Percentiles rank a stretch among this genome's conserved stretches.
phyloP scores from a whole-genome alignment of 2,888 invertebrate species.

The Limnephilus marmoratus region DNA sequence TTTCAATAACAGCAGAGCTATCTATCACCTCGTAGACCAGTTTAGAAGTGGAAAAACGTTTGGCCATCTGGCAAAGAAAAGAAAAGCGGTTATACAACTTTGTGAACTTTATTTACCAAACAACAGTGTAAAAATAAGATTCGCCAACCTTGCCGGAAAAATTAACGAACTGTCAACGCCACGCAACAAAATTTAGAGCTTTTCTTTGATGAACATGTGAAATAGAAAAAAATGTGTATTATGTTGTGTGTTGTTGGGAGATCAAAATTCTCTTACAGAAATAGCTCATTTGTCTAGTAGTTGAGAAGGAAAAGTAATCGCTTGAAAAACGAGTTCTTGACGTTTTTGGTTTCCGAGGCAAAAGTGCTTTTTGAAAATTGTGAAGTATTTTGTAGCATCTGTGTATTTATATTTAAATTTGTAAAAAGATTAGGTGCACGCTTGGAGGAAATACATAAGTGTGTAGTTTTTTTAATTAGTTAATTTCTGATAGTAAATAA shows the following conservation, averaged over 20 bases:
- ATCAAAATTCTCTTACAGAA: not conserved
- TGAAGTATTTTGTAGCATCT: no score
- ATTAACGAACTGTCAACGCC: not conserved
- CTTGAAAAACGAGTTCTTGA: not conserved
- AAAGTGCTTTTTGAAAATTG: no score
- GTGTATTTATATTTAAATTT: no score
- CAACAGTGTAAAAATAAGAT: not conserved
- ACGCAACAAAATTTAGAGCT: not conserved
- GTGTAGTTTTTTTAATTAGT: no score
- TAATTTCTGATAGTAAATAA: no score
- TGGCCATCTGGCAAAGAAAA: slow-evolving; percentile 1
- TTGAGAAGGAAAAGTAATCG: not conserved
- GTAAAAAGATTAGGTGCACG: no score
- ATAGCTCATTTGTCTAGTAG: not conserved
- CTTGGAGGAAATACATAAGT: no score
- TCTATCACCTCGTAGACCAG: not conserved
- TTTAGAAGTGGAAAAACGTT: not conserved
- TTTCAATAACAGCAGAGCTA: not conserved
- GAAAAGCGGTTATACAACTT: not conserved
- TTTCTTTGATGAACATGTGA: not conserved
- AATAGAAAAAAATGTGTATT: not conserved
- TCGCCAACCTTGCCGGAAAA: not conserved
- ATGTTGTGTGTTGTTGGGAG: not conserved
- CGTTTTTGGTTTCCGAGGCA: not conserved
- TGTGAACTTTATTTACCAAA: not conserved